Conservation (phyloP, 2,888 invertebrate genomes). For the Desoria tigrina region DNA sequence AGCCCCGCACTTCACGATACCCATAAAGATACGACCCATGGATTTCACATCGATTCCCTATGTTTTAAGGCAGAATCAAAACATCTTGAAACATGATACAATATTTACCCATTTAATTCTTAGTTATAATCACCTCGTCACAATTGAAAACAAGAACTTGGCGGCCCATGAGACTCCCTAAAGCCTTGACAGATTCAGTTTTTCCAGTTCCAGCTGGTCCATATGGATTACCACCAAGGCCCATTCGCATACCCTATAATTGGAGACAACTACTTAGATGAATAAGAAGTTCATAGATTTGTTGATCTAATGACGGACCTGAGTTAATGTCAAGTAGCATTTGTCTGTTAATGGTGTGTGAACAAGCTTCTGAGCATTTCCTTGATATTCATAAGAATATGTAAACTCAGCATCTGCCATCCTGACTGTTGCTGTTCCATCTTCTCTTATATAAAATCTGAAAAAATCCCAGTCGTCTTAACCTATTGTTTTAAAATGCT, state of each 20-base stretch:
- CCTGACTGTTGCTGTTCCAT: conserved; percentile 67
- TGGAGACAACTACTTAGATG: too few relatives aligned
- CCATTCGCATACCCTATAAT: conserved; percentile 82
- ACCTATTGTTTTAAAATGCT: too few relatives aligned
- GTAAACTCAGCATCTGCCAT: conserved; percentile 94
- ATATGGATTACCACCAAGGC: conserved; percentile 96
- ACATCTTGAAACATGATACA: neutral
- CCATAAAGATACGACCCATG: conserved; percentile 91
- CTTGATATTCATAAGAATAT: conserved; percentile 91
- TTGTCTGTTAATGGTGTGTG: conserved; percentile 95
- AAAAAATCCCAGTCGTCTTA: conserved; percentile 44
- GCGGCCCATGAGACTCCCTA: conserved; percentile 85
- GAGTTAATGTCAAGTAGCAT: conserved; percentile 94
- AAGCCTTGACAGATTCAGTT: conserved; percentile 89
- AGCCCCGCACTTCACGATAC: conserved; percentile 88
- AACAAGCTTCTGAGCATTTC: conserved; percentile 92
- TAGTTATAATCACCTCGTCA: conserved; percentile 70
- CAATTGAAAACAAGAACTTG: conserved; percentile 96
- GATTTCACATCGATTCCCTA: conserved; percentile 92
- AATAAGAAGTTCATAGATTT: conserved; percentile 2
- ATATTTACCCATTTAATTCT: neutral
- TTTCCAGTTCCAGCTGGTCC: conserved; percentile 99
- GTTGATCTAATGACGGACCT: conserved; percentile 60
- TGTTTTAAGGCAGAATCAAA: conserved; percentile 42
- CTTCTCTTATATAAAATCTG: conserved; percentile 70